phyloP scores from a whole-genome alignment of 2,888 invertebrate species.

The Epistrophella euchroma region DNA sequence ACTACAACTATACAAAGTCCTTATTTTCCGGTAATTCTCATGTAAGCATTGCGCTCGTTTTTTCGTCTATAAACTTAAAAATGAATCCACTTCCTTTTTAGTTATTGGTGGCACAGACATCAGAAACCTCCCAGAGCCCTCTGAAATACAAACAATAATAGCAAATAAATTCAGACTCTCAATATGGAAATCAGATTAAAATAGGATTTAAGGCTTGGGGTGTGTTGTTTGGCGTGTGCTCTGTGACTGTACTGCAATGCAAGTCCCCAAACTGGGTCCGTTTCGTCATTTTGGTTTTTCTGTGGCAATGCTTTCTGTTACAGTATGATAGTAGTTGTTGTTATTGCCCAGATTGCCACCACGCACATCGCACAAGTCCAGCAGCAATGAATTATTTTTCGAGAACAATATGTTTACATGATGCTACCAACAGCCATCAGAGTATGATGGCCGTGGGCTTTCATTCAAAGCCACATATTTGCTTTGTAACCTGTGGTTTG shows the following conservation, averaged over 20 bases:
- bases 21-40: neutral
- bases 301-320: conserved; percentile 3
- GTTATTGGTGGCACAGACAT: neutral
- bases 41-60: neutral
- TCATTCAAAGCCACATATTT: conserved; percentile 44
- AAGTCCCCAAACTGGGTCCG: conserved; percentile 10
- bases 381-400: conserved; percentile 13
- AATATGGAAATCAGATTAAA: conserved; percentile 50
- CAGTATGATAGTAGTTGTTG: neutral
- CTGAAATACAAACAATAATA: conserved; percentile 16
- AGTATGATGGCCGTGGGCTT: conserved; percentile 10
- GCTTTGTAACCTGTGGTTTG: conserved; percentile 54
- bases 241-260: neutral
- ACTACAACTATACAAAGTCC: neutral
- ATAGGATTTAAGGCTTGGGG: conserved; percentile 27
- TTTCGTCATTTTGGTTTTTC: neutral
- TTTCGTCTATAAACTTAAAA: neutral
- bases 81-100: neutral
- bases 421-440: neutral
- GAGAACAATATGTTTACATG: conserved; percentile 36
- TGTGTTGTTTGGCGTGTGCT: neutral
- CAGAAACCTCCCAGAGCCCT: neutral
- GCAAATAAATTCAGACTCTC: conserved; percentile 32
- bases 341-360: neutral
- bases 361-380: conserved; percentile 7